These are phyloP conservation scores for mouse (Mus musculus) DNA, from an alignment of 2,113 vertebrate species.

Conservation along the genomic window GRCm39 chr6:39757501-39758000, in stretches of 20 bases:
- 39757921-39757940: constrained; percentile 3
- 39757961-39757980: neutral
- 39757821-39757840: neutral
- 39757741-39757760: neutral
- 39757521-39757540: neutral
- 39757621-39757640: neutral
- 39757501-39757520: neutral
- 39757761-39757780: neutral
- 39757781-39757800: neutral
- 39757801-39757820: neutral
- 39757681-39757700: constrained; percentile 3
- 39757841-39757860: neutral
- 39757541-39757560: neutral
- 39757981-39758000: neutral
- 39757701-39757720: neutral
- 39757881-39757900: neutral
- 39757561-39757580: neutral
- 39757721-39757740: neutral
- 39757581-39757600: neutral
- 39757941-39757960: constrained; percentile 11
- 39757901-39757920: constrained; percentile 46
- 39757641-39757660: constrained; percentile 45
- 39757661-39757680: constrained; percentile 17
- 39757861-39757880: neutral
- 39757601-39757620: neutral